Evolutionary conservation across 2,797 vertebrate genomes (phyloP).

Genomic region (Lemur catta): DNA sequence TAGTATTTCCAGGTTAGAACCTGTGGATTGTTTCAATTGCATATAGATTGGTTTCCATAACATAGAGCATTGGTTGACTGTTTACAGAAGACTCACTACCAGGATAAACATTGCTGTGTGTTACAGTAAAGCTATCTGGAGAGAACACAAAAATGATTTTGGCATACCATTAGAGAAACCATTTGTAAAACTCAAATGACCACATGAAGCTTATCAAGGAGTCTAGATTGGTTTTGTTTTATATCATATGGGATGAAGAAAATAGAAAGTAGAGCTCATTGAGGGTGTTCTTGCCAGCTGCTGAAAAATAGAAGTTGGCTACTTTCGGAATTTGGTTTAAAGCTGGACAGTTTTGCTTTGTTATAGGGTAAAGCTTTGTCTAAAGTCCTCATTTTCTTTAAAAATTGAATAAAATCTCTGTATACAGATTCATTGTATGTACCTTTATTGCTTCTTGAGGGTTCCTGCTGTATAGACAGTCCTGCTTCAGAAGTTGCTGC

Average conservation of each 20-base stretch:
- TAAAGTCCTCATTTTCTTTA: conserved; percentile 84
- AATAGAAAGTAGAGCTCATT: conserved; percentile 80
- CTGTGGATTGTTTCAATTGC: conserved; percentile 85
- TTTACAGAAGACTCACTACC: conserved; percentile 75
- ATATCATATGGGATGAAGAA: conserved; percentile 80
- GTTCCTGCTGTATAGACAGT: conserved; percentile 85
- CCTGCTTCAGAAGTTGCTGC: conserved; percentile 85
- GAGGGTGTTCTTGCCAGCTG: conserved; percentile 84
- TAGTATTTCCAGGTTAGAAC: conserved; percentile 86
- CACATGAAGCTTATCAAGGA: conserved; percentile 82
- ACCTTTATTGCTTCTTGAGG: conserved; percentile 85
- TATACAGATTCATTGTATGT: conserved; percentile 87
- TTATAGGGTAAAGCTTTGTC: conserved; percentile 87
- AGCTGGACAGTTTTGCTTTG: conserved; percentile 86
- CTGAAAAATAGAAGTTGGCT: conserved; percentile 84
- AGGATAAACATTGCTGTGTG: conserved; percentile 74
- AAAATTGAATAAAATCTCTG: conserved; percentile 85
- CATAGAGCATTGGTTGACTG: conserved; percentile 81
- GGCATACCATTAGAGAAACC: conserved; percentile 69
- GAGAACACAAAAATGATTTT: conserved; percentile 77
- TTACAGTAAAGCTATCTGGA: conserved; percentile 75
- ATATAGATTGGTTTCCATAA: conserved; percentile 82
- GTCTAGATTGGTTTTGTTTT: conserved; percentile 83
- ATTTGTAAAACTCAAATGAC: conserved; percentile 77
- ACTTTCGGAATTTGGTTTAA: conserved; percentile 85